Evolutionary conservation across 2,113 vertebrate species (phyloP).

Genomic region (Burhinus bistriatus): DNA sequence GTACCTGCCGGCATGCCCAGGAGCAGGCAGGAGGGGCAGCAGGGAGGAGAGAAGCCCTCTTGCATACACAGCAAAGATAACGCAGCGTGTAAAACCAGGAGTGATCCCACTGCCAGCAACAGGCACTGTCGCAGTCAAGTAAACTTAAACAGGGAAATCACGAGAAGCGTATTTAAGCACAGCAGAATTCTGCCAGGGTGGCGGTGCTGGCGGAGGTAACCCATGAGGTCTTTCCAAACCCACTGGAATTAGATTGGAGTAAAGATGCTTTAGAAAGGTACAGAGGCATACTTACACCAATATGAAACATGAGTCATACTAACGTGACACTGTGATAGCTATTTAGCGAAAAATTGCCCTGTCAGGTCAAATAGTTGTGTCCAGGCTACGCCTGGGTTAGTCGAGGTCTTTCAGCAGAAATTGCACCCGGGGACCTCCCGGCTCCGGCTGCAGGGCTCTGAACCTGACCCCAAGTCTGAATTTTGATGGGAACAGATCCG

Average conservation of each 20-base stretch:
- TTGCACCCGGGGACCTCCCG: fast-evolving
- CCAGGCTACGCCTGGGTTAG: fast-evolving
- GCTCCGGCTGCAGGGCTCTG: background rate
- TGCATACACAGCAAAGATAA: background rate
- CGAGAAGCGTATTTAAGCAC: background rate
- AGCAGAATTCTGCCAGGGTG: no score
- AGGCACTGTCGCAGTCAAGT: background rate
- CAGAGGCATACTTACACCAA: background rate
- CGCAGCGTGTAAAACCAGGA: fast-evolving
- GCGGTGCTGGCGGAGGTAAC: background rate
- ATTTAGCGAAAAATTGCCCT: background rate
- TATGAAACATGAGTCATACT: no score
- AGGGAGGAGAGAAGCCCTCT: background rate
- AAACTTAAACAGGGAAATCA: background rate
- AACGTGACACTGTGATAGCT: background rate
- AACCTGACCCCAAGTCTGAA: background rate
- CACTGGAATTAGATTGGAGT: background rate
- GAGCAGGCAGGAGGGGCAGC: background rate
- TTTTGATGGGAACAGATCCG: background rate
- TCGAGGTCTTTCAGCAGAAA: fast-evolving
- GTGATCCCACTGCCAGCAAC: background rate
- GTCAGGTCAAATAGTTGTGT: fast-evolving
- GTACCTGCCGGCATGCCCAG: fast-evolving
- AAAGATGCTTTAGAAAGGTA: background rate
- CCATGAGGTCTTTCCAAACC: background rate